Conservation (phyloP, 1,140 invertebrate genomes). For the Magallana angulata region DNA sequence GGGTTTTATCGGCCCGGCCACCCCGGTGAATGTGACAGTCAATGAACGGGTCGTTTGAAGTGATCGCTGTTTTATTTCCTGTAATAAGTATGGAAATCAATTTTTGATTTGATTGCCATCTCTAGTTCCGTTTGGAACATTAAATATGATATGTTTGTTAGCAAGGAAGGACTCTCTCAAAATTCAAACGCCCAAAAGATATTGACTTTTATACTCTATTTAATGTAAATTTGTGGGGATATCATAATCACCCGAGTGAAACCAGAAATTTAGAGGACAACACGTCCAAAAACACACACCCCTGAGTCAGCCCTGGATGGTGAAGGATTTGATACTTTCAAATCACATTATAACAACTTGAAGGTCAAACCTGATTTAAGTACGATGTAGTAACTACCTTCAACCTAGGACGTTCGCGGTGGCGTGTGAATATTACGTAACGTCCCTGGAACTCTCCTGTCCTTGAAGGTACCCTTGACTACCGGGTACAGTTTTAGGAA, state of each 20-base stretch:
- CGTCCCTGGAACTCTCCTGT: neutral
- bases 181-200: neutral
- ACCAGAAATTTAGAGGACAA: neutral
- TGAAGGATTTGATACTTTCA: neutral
- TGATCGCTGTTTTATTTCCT: neutral
- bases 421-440: neutral
- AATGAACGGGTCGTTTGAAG: neutral
- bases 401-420: neutral
- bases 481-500: neutral
- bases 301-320: neutral
- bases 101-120: constrained; percentile 25
- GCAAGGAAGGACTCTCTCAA: neutral
- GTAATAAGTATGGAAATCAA: neutral
- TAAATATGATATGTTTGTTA: constrained; percentile 27
- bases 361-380: constrained; percentile 25
- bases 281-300: neutral
- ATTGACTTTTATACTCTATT: neutral
- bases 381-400: neutral
- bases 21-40: neutral
- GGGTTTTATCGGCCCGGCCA: neutral
- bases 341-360: neutral
- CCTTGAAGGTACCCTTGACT: neutral
- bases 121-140: neutral
- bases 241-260: neutral
- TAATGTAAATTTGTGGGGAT: constrained; percentile 15